Conservation (phyloP, 2,797 vertebrate genomes). For the Siniperca obscura region DNA sequence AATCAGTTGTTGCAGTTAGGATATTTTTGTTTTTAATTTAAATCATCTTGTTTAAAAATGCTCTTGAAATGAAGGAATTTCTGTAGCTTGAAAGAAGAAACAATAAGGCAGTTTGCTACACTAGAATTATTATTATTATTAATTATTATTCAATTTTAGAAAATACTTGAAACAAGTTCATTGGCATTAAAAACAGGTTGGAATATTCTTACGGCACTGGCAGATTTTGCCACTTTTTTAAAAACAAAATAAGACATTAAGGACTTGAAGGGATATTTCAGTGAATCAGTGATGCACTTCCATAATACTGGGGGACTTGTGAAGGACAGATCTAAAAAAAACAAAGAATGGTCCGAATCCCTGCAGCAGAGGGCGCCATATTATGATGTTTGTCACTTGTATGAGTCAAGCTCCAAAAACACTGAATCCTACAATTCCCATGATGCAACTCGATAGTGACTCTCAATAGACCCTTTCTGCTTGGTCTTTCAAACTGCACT, state of each 20-base stretch:
- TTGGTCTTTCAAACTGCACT: background rate
- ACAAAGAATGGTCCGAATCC: background rate
- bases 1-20: too few relatives aligned
- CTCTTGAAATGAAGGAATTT: background rate
- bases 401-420: background rate
- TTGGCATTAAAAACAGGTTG: too few relatives aligned
- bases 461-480: background rate
- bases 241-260: too few relatives aligned
- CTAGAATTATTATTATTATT: background rate
- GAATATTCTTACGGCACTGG: too few relatives aligned
- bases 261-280: background rate
- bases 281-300: background rate
- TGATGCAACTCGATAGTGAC: background rate
- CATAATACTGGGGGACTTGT: background rate
- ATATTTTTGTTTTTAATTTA: too few relatives aligned
- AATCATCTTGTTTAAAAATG: background rate
- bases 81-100: background rate
- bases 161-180: too few relatives aligned
- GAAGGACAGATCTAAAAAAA: background rate
- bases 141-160: too few relatives aligned
- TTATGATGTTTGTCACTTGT: background rate
- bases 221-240: too few relatives aligned
- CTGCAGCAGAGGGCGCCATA: constrained; percentile 16
- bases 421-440: background rate
- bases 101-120: too few relatives aligned